Percentiles rank a stretch among this genome's conserved stretches.
These are phyloP conservation scores for Tokudaia tokunoshimensis DNA, from an alignment of 2,797 vertebrate genomes.

Conservation along the genomic window DNA sequence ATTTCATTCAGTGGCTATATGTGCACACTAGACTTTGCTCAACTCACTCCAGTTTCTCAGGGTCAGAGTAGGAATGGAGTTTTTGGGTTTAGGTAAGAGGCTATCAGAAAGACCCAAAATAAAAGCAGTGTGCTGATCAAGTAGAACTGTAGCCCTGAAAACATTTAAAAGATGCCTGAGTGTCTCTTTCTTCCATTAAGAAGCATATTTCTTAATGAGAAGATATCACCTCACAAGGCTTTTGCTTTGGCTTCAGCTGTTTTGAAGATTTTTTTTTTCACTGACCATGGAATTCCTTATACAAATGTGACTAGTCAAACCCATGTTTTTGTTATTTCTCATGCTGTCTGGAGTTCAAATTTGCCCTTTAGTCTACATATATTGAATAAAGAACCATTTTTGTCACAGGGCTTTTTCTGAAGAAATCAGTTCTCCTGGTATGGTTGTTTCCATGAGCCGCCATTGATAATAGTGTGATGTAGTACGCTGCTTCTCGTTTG, in stretches of 20 bases:
- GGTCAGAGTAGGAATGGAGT: neutral
- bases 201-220: neutral
- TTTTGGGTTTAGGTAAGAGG: neutral
- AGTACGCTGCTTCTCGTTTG: neutral
- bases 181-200: neutral
- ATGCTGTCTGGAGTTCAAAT: neutral
- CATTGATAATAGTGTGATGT: neutral
- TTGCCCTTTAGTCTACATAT: neutral
- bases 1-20: neutral
- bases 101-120: neutral
- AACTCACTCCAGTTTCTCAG: neutral
- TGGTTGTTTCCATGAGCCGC: neutral
- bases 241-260: neutral
- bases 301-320: constrained; percentile 15
- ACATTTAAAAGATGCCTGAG: neutral
- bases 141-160: neutral
- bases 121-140: constrained; percentile 18
- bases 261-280: neutral
- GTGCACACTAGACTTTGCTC: neutral
- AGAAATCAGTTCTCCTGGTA: neutral
- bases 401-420: neutral
- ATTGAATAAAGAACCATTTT: neutral
- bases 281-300: neutral
- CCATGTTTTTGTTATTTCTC: neutral
- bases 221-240: neutral